Evolutionary conservation across 2,888 invertebrate species (phyloP).

Genomic region (Chesias legatella): DNA sequence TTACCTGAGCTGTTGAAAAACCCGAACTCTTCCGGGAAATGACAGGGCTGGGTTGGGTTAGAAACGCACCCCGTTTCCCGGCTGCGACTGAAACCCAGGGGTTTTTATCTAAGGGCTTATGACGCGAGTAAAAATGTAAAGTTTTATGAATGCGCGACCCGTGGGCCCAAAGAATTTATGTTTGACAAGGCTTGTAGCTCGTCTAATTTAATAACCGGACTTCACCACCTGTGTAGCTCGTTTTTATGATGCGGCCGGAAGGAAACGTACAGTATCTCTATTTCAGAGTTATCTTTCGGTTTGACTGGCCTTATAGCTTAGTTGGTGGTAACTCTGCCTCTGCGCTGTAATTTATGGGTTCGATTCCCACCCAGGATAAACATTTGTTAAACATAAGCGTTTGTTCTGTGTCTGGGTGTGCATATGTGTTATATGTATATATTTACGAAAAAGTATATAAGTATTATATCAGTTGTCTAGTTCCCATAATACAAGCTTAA

Average conservation of each 20-base stretch:
- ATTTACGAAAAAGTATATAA: too few relatives aligned
- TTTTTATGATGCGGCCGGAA: constrained; percentile 3
- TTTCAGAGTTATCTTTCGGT: constrained; percentile 9
- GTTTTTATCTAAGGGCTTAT: constrained; percentile 59
- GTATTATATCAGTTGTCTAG: too few relatives aligned
- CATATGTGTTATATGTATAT: too few relatives aligned
- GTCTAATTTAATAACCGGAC: constrained; percentile 26
- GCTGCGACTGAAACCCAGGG: constrained; percentile 33
- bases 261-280: constrained; percentile 15
- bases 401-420: too few relatives aligned
- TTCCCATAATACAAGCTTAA: too few relatives aligned
- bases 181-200: constrained; percentile 32
- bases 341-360: too few relatives aligned
- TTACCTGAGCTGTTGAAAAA: too few relatives aligned
- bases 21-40: too few relatives aligned
- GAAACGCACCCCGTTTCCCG: constrained; percentile 37
- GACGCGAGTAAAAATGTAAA: constrained; percentile 56
- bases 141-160: constrained; percentile 39
- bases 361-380: too few relatives aligned
- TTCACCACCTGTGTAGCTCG: constrained; percentile 17
- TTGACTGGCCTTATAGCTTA: too few relatives aligned
- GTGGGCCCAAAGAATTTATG: constrained; percentile 25
- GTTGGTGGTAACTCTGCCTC: too few relatives aligned
- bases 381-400: too few relatives aligned
- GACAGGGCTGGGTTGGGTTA: constrained; percentile 3